Evolutionary conservation across 1,140 invertebrate genomes (phyloP).

Genomic region (Temnothorax nylanderi): DNA sequence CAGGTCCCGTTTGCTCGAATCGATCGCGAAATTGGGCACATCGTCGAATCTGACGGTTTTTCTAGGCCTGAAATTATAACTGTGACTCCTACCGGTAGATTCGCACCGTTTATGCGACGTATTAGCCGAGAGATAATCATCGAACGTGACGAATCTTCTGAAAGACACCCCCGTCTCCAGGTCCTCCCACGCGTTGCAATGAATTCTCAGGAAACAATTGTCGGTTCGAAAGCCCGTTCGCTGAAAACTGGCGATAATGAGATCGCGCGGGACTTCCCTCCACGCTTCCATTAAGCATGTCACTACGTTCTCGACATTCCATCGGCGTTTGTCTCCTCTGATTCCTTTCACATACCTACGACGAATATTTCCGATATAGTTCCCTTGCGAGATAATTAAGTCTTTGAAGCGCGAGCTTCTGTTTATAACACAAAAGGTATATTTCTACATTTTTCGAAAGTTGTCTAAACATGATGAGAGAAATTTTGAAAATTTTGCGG

Average conservation of each 20-base stretch:
- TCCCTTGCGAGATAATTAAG: constrained; percentile 19
- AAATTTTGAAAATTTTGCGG: constrained; percentile 1
- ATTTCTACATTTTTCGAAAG: background rate
- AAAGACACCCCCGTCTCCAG: constrained; percentile 72
- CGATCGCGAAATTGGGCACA: background rate
- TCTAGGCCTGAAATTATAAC: constrained; percentile 14
- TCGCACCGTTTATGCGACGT: background rate
- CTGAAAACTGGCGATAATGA: constrained; percentile 79
- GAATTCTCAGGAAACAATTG: constrained; percentile 71
- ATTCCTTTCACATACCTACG: constrained; percentile 54
- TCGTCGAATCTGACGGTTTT: background rate
- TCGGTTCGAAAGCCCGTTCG: constrained; percentile 78
- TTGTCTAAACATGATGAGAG: background rate
- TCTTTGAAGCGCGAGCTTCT: background rate
- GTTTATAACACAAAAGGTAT: background rate
- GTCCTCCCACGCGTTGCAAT: constrained; percentile 72
- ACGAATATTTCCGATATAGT: constrained; percentile 28
- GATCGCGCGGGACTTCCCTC: constrained; percentile 72
- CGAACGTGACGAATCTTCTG: constrained; percentile 79
- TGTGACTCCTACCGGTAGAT: background rate
- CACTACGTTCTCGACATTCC: constrained; percentile 71
- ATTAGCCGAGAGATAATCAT: constrained; percentile 71
- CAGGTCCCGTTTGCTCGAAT: background rate
- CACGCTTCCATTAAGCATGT: constrained; percentile 73
- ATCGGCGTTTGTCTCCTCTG: constrained; percentile 20